A percentile compares a stretch with the other conserved stretches of the same genome.
Evolutionary conservation across 2,113 vertebrate genomes (phyloP).

Genomic region (Channa argus): DNA sequence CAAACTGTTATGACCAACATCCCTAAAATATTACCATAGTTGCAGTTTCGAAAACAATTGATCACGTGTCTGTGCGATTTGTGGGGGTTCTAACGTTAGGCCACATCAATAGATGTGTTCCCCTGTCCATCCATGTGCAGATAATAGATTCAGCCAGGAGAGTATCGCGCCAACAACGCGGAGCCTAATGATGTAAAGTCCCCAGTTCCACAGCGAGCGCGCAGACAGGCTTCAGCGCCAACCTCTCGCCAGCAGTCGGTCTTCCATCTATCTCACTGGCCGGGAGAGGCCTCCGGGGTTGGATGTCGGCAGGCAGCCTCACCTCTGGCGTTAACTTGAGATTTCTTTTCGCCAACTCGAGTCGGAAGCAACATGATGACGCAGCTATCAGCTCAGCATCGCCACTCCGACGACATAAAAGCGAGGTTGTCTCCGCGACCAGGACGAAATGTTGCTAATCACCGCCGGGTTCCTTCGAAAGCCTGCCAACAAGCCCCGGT

Average conservation of each 20-base stretch:
- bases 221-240: slow-evolving; percentile 47
- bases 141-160: slow-evolving; percentile 39
- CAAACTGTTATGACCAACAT: slow-evolving; percentile 29
- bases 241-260: slow-evolving; percentile 33
- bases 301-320: slow-evolving; percentile 62
- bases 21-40: slow-evolving; percentile 9
- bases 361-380: slow-evolving; percentile 84
- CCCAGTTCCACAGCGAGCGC: slow-evolving; percentile 33
- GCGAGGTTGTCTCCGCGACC: slow-evolving; percentile 64
- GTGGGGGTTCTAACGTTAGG: neutral
- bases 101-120: neutral
- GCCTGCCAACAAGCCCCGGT: slow-evolving; percentile 27
- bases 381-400: slow-evolving; percentile 83
- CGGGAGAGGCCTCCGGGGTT: slow-evolving; percentile 60
- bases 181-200: slow-evolving; percentile 76
- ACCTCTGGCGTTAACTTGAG: slow-evolving; percentile 81
- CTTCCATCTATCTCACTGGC: slow-evolving; percentile 52
- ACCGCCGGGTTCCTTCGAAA: slow-evolving; percentile 34
- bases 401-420: slow-evolving; percentile 78
- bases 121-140: slow-evolving; percentile 27
- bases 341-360: slow-evolving; percentile 80
- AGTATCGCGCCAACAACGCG: slow-evolving; percentile 69
- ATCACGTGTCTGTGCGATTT: neutral
- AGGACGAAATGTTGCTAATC: slow-evolving; percentile 50
- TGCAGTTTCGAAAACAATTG: neutral